Conservation (phyloP, 2,113 vertebrate genomes). For the Aptenodytes forsteri region DNA sequence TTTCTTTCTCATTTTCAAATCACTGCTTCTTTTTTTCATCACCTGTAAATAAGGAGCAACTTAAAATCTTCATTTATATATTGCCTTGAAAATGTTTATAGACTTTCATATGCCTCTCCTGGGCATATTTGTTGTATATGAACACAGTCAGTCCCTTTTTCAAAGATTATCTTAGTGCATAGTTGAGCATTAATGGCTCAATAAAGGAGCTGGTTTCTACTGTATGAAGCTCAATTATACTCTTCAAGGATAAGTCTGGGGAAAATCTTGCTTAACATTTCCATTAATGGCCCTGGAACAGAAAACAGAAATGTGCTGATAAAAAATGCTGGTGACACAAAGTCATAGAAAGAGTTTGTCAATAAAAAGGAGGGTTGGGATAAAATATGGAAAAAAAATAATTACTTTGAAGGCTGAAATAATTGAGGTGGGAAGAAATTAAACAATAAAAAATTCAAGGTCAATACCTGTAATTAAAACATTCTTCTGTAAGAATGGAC, state of each 20-base stretch:
- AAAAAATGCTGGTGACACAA: not conserved
- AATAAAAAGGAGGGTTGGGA: not conserved
- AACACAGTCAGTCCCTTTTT: not conserved
- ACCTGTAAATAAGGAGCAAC: not conserved
- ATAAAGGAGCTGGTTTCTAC: not conserved
- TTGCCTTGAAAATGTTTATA: not conserved
- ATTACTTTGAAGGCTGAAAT: not conserved
- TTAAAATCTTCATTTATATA: not conserved
- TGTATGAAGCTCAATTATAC: not conserved
- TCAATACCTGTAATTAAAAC: not conserved
- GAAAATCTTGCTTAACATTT: not conserved
- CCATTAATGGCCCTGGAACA: not conserved
- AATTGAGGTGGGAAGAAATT: not conserved
- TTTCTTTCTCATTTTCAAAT: not conserved
- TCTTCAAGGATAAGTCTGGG: not conserved
- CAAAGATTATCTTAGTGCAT: not conserved
- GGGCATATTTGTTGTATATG: not conserved
- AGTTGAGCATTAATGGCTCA: not conserved
- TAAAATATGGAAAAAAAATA: not conserved
- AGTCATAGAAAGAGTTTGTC: not conserved
- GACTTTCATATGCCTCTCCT: not conserved
- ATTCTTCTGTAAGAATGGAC: fast-evolving
- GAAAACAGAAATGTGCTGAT: not conserved
- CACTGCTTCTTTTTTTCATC: not conserved
- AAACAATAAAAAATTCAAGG: not conserved